A percentile compares a stretch with the other conserved stretches of the same genome.
phyloP scores from a whole-genome alignment of 2,113 vertebrate genomes.

The Coracopsis vasa region DNA sequence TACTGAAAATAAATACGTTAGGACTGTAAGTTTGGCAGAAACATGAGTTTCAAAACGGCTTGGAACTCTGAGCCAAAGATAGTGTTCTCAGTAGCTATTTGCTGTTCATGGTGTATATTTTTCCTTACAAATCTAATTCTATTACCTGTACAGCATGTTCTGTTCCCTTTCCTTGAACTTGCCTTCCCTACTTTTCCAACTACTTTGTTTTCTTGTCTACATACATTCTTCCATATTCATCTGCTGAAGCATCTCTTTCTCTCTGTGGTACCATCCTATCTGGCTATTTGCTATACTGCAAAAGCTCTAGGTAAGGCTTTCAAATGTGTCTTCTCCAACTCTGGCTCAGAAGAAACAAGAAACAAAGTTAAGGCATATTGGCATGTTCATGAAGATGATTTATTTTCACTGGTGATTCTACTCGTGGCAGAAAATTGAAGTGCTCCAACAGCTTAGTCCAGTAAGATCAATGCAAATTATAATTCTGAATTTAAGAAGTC shows the following conservation, averaged over 20 bases:
- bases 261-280: not conserved
- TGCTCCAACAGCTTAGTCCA: not conserved
- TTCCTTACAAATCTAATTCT: not conserved
- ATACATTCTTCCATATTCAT: not conserved
- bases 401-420: not conserved
- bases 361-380: not conserved
- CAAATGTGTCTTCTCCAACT: not conserved
- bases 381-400: not conserved
- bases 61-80: not conserved
- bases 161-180: not conserved
- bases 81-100: not conserved
- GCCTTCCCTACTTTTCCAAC: not conserved
- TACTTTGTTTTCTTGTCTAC: not conserved
- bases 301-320: not conserved
- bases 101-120: not conserved
- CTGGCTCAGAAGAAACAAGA: not conserved
- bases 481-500: not conserved
- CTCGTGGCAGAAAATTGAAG: not conserved
- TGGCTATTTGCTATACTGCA: not conserved
- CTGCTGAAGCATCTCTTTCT: not conserved
- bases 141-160: not conserved
- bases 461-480: not conserved
- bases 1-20: not conserved
- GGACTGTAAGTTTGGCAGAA: not conserved
- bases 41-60: not conserved